A percentile compares a stretch with the other conserved stretches of the same genome.
Conservation (phyloP, 1,140 invertebrate genomes). For the Drosophila lini region DNA sequence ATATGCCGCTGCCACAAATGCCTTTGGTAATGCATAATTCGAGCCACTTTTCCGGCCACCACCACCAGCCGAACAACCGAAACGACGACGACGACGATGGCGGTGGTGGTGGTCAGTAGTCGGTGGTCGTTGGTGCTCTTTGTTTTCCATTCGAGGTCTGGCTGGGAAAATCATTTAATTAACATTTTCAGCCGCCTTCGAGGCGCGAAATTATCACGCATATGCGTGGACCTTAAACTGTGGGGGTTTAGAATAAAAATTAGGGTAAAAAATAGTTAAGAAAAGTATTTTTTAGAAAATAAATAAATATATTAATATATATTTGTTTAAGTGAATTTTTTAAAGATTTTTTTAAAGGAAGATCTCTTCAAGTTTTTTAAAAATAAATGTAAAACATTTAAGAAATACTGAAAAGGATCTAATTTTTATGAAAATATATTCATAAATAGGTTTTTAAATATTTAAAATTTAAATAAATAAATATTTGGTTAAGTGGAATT, state of each 20-base stretch:
- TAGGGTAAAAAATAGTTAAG: rapidly evolving
- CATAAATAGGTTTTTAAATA: too few relatives aligned
- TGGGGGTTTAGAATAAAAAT: background rate
- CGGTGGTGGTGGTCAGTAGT: constrained; percentile 26
- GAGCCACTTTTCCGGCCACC: constrained; percentile 72
- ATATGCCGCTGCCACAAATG: constrained; percentile 57
- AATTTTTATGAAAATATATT: too few relatives aligned
- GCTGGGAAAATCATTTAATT: constrained; percentile 82
- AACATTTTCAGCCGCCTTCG: constrained; percentile 74
- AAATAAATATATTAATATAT: background rate
- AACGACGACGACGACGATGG: constrained; percentile 11
- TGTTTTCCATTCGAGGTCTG: constrained; percentile 43
- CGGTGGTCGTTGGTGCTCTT: constrained; percentile 50
- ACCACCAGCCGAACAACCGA: constrained; percentile 31
- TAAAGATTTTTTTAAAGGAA: too few relatives aligned
- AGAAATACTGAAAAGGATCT: too few relatives aligned
- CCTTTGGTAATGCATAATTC: constrained; percentile 77
- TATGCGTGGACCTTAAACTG: constrained; percentile 58
- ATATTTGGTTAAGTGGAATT: too few relatives aligned
- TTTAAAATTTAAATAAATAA: too few relatives aligned
- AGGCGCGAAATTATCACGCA: constrained; percentile 82
- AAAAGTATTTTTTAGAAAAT: background rate
- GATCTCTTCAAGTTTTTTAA: too few relatives aligned
- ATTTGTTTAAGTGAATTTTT: background rate
- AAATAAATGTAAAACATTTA: too few relatives aligned